Evolutionary conservation across 2,888 invertebrate genomes (phyloP).

Genomic region (Drosophila sordidula): DNA sequence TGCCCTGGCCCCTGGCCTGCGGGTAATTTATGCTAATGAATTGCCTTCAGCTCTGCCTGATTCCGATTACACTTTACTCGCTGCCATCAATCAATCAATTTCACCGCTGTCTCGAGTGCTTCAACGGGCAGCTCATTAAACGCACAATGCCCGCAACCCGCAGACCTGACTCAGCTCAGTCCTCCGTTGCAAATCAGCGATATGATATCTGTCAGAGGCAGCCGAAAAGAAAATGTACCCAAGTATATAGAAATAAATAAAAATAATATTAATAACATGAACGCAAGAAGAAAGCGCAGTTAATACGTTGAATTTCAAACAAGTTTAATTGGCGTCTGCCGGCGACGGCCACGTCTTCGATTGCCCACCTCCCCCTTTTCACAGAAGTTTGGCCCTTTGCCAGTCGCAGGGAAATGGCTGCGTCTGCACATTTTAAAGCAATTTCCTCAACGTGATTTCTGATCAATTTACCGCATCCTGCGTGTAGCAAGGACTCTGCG

Average conservation of each 20-base stretch:
- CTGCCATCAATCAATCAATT: conserved; percentile 68
- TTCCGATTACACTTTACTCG: conserved; percentile 38
- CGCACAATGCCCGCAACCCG: conserved; percentile 29
- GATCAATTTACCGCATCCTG: conserved; percentile 56
- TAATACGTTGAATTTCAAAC: conserved; percentile 57
- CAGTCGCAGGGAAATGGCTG: conserved; percentile 33
- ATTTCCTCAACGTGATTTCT: conserved; percentile 62
- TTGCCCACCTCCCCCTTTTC: no score
- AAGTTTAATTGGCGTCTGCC: conserved; percentile 69
- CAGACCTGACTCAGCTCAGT: background rate
- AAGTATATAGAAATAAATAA: background rate
- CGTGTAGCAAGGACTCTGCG: conserved; percentile 22
- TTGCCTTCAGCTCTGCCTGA: conserved; percentile 34
- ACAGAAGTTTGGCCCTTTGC: conserved; percentile 8
- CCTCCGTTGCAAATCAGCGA: conserved; percentile 2
- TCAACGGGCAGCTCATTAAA: conserved; percentile 63
- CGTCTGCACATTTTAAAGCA: conserved; percentile 61
- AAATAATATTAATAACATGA: conserved; percentile 29
- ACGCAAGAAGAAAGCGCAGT: conserved; percentile 22
- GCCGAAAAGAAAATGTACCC: background rate
- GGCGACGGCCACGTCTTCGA: conserved; percentile 13
- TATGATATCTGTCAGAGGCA: conserved; percentile 49
- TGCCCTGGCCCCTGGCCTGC: conserved; percentile 18
- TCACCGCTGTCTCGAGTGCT: conserved; percentile 53
- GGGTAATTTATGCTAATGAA: conserved; percentile 74